Conservation (phyloP, 2,888 invertebrate genomes). For the Rotaria socialis region DNA sequence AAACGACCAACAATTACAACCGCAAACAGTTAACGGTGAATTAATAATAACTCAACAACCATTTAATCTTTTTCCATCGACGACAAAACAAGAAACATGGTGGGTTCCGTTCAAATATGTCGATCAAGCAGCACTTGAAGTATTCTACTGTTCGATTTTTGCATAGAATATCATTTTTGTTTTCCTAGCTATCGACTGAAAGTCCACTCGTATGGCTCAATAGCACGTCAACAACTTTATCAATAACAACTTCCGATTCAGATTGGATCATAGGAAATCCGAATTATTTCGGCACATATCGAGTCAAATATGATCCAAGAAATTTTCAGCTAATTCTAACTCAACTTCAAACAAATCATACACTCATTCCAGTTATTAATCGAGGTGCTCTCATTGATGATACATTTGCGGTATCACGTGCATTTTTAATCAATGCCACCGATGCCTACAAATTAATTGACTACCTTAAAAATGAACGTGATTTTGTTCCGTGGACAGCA, state of each 20-base stretch:
- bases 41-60: neutral
- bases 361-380: neutral
- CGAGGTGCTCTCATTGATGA: neutral
- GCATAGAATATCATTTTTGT: neutral
- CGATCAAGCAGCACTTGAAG: neutral
- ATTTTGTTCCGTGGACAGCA: constrained; percentile 79
- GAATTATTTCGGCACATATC: neutral
- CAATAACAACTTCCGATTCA: neutral
- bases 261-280: neutral
- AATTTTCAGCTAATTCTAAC: neutral
- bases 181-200: neutral
- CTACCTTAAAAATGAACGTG: constrained; percentile 71
- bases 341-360: constrained; percentile 3
- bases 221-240: neutral
- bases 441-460: constrained; percentile 72
- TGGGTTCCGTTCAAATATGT: constrained; percentile 14
- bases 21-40: neutral
- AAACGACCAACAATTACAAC: neutral
- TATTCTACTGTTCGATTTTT: too few species aligned
- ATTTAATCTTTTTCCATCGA: neutral
- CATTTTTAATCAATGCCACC: constrained; percentile 45
- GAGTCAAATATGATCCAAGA: neutral
- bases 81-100: neutral
- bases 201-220: neutral
- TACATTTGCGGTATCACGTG: neutral